Conservation (phyloP, 2,888 invertebrate species). For the Corbicula japonica region DNA sequence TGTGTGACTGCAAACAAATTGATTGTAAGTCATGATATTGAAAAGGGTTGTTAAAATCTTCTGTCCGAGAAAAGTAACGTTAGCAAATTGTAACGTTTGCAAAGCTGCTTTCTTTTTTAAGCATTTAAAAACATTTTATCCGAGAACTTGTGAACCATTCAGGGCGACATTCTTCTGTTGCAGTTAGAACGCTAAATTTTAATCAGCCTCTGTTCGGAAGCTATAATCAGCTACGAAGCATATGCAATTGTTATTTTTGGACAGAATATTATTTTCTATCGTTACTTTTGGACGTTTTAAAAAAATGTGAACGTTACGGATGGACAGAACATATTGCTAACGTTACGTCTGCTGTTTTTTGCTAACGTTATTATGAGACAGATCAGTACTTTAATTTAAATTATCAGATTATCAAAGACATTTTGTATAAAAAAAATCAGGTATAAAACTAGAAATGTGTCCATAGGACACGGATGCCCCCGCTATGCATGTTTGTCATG, state of each 20-base stretch:
- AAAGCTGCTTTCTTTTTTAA: conserved; percentile 2
- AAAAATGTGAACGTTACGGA: conserved; percentile 21
- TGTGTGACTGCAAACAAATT: too few species aligned
- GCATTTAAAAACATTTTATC: conserved; percentile 21
- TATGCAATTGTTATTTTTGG: conserved; percentile 35
- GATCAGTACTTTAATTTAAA: conserved; percentile 3
- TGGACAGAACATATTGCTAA: conserved; percentile 32
- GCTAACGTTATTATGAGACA: conserved; percentile 20
- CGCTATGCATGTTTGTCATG: too few species aligned
- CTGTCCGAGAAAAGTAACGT: conserved; percentile 32
- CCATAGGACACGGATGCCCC: too few species aligned
- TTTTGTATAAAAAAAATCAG: too few species aligned
- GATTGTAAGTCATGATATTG: too few species aligned
- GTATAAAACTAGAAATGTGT: too few species aligned
- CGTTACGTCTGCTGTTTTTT: conserved; percentile 10
- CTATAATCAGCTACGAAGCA: conserved; percentile 1
- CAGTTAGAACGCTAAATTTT: conserved; percentile 13
- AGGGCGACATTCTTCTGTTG: conserved; percentile 9
- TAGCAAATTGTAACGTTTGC: conserved; percentile 39
- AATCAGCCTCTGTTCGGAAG: neutral
- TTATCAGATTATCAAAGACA: too few species aligned
- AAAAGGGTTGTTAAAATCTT: conserved; percentile 26
- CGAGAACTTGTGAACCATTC: conserved; percentile 13
- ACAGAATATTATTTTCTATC: conserved; percentile 26
- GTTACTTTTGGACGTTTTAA: conserved; percentile 28